phyloP scores from a whole-genome alignment of 2,888 invertebrate genomes.

The Phengaris alcon region DNA sequence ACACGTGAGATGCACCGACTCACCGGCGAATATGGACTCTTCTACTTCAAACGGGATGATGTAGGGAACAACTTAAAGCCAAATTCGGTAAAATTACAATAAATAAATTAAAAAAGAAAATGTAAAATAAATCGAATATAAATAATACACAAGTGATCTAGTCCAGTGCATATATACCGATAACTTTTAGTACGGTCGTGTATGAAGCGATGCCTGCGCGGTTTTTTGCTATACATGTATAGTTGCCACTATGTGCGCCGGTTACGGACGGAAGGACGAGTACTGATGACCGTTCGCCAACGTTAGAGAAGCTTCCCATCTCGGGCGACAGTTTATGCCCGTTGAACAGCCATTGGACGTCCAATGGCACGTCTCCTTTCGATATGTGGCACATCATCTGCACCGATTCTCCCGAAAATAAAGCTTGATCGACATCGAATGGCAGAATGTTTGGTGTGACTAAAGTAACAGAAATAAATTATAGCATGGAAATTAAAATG shows the following conservation, averaged over 20 bases:
- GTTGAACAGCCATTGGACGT: conserved; percentile 81
- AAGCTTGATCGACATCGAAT: conserved; percentile 81
- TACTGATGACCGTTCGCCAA: conserved; percentile 69
- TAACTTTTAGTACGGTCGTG: conserved; percentile 74
- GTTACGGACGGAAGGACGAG: conserved; percentile 74
- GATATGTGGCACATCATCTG: conserved; percentile 82
- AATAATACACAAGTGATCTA: conserved; percentile 28
- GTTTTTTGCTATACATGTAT: conserved; percentile 79
- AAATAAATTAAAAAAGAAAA: conserved; percentile 36
- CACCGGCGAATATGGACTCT: conserved; percentile 83
- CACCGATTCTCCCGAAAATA: conserved; percentile 81
- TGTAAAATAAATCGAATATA: conserved; percentile 32
- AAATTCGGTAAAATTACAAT: conserved; percentile 39
- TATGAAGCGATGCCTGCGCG: conserved; percentile 72
- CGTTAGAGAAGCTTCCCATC: conserved; percentile 70
- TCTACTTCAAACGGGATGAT: conserved; percentile 84
- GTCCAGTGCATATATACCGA: conserved; percentile 56
- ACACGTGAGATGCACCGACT: conserved; percentile 83
- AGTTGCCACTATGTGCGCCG: conserved; percentile 77
- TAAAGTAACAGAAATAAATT: conserved; percentile 46
- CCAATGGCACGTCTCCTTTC: conserved; percentile 83
- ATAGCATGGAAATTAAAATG: conserved; percentile 41
- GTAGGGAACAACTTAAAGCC: conserved; percentile 77
- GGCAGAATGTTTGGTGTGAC: conserved; percentile 81
- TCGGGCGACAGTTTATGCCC: conserved; percentile 66